Conservation (phyloP, 2,113 vertebrate species). For the Corythornis madagascariensis region DNA sequence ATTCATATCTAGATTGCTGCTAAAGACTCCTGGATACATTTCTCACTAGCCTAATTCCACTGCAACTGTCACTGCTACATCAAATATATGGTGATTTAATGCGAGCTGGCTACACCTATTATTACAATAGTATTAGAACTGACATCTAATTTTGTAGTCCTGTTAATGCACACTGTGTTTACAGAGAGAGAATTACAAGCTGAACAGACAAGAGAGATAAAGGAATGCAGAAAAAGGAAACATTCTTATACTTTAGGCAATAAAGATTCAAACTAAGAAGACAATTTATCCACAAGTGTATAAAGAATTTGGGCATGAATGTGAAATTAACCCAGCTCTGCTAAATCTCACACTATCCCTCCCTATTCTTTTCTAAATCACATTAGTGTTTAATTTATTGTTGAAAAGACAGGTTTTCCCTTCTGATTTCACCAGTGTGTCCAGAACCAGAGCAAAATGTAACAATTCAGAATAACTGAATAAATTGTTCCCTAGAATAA, state of each 20-base stretch:
- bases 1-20: slow-evolving; percentile 46
- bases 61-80: slow-evolving; percentile 30
- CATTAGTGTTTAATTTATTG: neutral
- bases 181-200: neutral
- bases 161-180: neutral
- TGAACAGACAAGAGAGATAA: neutral
- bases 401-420: neutral
- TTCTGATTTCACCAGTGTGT: neutral
- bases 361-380: neutral
- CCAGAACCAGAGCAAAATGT: neutral
- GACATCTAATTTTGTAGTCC: neutral
- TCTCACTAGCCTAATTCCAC: slow-evolving; percentile 9
- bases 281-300: neutral
- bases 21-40: slow-evolving; percentile 41
- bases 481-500: neutral
- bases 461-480: neutral
- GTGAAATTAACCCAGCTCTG: neutral
- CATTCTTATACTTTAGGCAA: neutral
- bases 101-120: neutral
- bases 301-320: neutral
- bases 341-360: neutral
- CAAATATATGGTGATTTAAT: slow-evolving; percentile 31
- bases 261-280: neutral
- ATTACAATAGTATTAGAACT: neutral
- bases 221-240: neutral